phyloP scores from a whole-genome alignment of 2,797 vertebrate genomes.

The Danio aesculapii region DNA sequence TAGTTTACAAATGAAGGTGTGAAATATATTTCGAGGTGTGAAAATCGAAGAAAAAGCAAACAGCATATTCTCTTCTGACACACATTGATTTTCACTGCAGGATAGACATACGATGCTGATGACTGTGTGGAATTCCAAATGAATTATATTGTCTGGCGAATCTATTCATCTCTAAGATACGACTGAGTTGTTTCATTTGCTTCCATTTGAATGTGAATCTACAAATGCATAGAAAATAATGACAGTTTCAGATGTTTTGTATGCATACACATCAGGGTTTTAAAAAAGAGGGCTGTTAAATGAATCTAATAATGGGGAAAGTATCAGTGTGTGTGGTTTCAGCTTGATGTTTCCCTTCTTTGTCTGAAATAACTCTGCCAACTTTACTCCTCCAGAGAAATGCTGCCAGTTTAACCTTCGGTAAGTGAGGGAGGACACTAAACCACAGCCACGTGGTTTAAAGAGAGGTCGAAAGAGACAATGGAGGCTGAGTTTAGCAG shows the following conservation, averaged over 20 bases:
- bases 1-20: conserved; percentile 58
- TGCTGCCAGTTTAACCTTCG: conserved; percentile 49
- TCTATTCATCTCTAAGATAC: not conserved
- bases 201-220: not conserved
- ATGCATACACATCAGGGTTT: not conserved
- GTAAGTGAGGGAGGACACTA: conserved; percentile 34
- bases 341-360: conserved; percentile 22
- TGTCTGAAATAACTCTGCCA: conserved; percentile 33
- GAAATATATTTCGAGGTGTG: conserved; percentile 61
- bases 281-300: not conserved
- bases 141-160: not conserved
- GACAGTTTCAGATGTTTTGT: not conserved
- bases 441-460: conserved; percentile 32
- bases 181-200: not conserved
- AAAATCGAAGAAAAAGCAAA: conserved; percentile 61
- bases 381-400: conserved; percentile 35
- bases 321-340: conserved; percentile 11
- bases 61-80: conserved; percentile 36
- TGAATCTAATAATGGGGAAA: not conserved
- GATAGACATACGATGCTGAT: conserved; percentile 9
- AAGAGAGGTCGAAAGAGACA: conserved; percentile 27
- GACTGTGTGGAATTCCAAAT: conserved; percentile 6
- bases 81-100: conserved; percentile 43
- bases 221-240: not conserved
- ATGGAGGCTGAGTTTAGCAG: conserved; percentile 45